These are phyloP conservation scores for Patiria pectinifera DNA, from an alignment of 53 echinoderm and acorn worm species.

Conservation along the genomic window DNA sequence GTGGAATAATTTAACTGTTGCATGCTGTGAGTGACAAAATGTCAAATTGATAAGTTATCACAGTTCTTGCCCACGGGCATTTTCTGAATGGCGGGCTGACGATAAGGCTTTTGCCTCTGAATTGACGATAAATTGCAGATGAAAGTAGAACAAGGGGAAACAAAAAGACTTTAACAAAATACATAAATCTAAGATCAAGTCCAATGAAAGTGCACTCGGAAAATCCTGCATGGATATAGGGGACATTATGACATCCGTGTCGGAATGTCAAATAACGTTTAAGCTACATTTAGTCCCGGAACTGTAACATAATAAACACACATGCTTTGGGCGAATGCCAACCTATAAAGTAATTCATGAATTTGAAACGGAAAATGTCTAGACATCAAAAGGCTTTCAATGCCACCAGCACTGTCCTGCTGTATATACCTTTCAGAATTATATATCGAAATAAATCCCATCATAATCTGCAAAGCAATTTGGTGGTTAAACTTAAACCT, in stretches of 20 bases:
- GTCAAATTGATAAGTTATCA: background rate
- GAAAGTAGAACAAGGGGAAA: background rate
- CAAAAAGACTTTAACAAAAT: background rate
- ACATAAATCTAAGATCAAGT: background rate
- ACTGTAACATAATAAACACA: background rate
- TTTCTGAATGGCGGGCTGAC: background rate
- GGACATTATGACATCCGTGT: background rate
- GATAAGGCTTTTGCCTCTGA: no score
- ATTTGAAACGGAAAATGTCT: constrained; percentile 4
- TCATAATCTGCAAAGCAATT: no score
- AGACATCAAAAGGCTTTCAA: background rate
- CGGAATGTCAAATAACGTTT: background rate
- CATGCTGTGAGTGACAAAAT: background rate
- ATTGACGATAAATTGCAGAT: no score
- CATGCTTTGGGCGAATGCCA: background rate
- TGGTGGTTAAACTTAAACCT: no score
- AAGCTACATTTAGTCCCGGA: background rate
- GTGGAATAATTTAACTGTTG: background rate
- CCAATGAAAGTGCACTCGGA: background rate
- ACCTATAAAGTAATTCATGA: background rate
- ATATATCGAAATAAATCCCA: no score
- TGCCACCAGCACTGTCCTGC: background rate
- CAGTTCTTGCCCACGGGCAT: background rate
- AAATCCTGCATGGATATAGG: background rate
- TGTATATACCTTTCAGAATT: background rate